phyloP scores from a whole-genome alignment of 2,888 invertebrate species.

The Troilus luridus region DNA sequence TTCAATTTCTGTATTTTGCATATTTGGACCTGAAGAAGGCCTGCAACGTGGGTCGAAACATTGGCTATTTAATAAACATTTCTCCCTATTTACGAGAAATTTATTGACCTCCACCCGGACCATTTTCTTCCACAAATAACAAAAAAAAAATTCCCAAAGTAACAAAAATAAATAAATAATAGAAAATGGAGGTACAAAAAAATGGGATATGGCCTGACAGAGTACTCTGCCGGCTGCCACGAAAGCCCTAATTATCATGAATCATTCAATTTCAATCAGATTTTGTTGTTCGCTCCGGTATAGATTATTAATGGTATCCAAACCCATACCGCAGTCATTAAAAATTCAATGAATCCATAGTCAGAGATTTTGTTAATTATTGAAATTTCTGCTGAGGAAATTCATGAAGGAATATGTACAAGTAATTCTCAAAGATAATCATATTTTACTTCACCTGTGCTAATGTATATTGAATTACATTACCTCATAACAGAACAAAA shows the following conservation, averaged over 20 bases:
- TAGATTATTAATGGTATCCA: background rate
- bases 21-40: too few relatives aligned
- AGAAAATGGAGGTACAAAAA: background rate
- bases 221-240: background rate
- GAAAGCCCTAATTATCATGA: slow-evolving; percentile 21
- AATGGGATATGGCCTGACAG: background rate
- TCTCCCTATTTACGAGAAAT: too few relatives aligned
- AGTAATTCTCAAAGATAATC: too few relatives aligned
- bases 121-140: too few relatives aligned
- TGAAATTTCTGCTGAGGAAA: background rate
- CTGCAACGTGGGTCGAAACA: too few relatives aligned
- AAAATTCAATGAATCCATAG: background rate
- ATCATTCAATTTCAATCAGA: slow-evolving; percentile 14
- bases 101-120: too few relatives aligned
- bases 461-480: too few relatives aligned
- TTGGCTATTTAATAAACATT: too few relatives aligned
- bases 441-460: too few relatives aligned
- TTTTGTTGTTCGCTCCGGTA: background rate
- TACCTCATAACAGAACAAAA: too few relatives aligned
- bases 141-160: background rate
- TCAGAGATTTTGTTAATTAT: background rate
- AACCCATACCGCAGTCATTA: background rate
- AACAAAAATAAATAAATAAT: too few relatives aligned
- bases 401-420: background rate
- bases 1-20: too few relatives aligned